Evolutionary conservation across 2,888 invertebrate genomes (phyloP).

Genomic region (Ennomos erosarius): DNA sequence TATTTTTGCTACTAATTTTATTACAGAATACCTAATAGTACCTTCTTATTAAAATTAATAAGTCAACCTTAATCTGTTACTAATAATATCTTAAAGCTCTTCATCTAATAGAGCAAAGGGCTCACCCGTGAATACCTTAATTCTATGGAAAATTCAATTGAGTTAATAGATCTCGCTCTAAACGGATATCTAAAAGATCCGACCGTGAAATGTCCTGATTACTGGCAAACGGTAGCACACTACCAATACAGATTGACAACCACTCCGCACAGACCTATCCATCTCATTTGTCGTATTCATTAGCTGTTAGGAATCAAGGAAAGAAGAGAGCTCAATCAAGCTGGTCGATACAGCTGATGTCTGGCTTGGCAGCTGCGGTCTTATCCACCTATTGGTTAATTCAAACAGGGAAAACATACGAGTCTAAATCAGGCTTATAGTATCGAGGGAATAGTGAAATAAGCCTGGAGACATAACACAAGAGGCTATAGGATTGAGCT

Average conservation of each 20-base stretch:
- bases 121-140: slow-evolving; percentile 8
- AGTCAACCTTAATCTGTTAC: no score
- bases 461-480: slow-evolving; percentile 3
- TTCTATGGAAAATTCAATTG: slow-evolving; percentile 16
- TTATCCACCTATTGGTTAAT: slow-evolving; percentile 46
- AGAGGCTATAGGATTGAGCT: neutral
- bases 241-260: slow-evolving; percentile 41
- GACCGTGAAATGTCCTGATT: slow-evolving; percentile 60
- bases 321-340: slow-evolving; percentile 31
- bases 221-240: slow-evolving; percentile 48
- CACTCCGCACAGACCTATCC: slow-evolving; percentile 42
- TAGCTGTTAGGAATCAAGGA: slow-evolving; percentile 12
- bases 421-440: neutral
- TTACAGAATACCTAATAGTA: no score
- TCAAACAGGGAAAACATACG: slow-evolving; percentile 6
- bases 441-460: neutral
- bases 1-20: no score
- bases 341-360: slow-evolving; percentile 46
- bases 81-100: no score
- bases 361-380: slow-evolving; percentile 49
- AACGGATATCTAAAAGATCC: slow-evolving; percentile 47
- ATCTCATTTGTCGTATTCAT: slow-evolving; percentile 45
- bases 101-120: slow-evolving; percentile 12
- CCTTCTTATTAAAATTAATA: no score
- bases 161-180: slow-evolving; percentile 54